Base-by-base conservation (phyloP, 2,797 vertebrate species). In the Sebastes ruberrimus region DNA sequence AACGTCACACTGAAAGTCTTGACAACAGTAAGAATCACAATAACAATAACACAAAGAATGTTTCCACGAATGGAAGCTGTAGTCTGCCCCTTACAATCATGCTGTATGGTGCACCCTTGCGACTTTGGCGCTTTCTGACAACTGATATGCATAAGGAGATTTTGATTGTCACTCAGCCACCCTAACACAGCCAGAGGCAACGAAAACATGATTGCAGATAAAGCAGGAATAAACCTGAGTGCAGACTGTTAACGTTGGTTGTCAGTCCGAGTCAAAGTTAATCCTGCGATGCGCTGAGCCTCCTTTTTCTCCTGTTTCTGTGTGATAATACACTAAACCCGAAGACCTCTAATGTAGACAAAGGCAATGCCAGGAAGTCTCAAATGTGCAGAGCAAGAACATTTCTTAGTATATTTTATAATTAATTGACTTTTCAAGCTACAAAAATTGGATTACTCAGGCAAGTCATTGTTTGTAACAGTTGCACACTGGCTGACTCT, bases 131-230 rank as follows among this genome's bases (percentile, higher is more conserved):
- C 78, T 81, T 23, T 76, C 81, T 84, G 90, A 78, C 59, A 91
- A 74, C 69, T 30, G 86, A 93, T 86, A 88, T 55, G 61, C 38
- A 76, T 71, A 78, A 82, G 66, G 74, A 72, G 75, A 87, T 86
- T 80, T 71, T 74, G 70, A 88, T 80, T 88, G 84, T 83, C 84
- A 80, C 68, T 86, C 42, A 79, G 60, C 77, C 72, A 35, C 64
- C 55, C 53, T 38, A 42, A 77, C 56, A 64, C 63, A 80, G 74
- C 72, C 55, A 25, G 75, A 74, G 86, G 67, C 77, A 56, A 74
- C 64, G 76, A 81, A 82, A 76, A 76, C 67, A 61, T 52, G 65
- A 84, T 83, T 81, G 32, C 56, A 81, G 63, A 93, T 89, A 85
- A 84, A 68, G 70, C 68, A 56, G 25, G 73, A 89, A 82, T 79